A percentile compares a stretch with the other conserved stretches of the same genome.
Evolutionary conservation across 2,888 invertebrate genomes (phyloP).

Genomic region (Isotomurus palustris): DNA sequence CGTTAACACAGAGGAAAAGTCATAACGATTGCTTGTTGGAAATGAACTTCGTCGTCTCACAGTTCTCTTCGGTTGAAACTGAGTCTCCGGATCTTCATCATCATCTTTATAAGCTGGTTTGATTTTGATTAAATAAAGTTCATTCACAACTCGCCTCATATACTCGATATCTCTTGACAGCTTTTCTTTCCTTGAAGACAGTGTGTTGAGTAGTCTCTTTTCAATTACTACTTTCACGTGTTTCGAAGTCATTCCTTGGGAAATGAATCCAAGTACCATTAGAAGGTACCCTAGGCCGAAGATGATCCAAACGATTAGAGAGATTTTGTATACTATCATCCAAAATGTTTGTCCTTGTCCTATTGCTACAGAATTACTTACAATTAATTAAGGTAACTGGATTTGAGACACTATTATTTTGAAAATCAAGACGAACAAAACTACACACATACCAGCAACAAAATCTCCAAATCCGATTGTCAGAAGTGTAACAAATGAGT

Average conservation of each 20-base stretch:
- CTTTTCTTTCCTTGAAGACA: slow-evolving; percentile 48
- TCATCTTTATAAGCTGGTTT: slow-evolving; percentile 52
- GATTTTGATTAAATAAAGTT: slow-evolving; percentile 74
- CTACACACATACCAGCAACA: slow-evolving; percentile 65
- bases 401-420: not conserved
- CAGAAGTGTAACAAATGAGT: slow-evolving; percentile 48
- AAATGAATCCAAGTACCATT: slow-evolving; percentile 82
- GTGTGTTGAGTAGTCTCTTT: slow-evolving; percentile 35
- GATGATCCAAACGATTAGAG: slow-evolving; percentile 81
- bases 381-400: not conserved
- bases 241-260: slow-evolving; percentile 59
- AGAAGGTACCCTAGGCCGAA: slow-evolving; percentile 86
- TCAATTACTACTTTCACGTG: slow-evolving; percentile 43
- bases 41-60: slow-evolving; percentile 25
- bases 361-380: slow-evolving; percentile 31
- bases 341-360: slow-evolving; percentile 44
- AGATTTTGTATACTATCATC: slow-evolving; percentile 66
- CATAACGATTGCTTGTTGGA: slow-evolving; percentile 47
- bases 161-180: slow-evolving; percentile 70
- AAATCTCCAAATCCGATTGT: slow-evolving; percentile 86
- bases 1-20: slow-evolving; percentile 48
- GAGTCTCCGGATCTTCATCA: slow-evolving; percentile 12
- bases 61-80: slow-evolving; percentile 19
- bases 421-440: not conserved
- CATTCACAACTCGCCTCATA: slow-evolving; percentile 69